Conservation (phyloP, 2,888 invertebrate genomes). For the Parelbella ahira region DNA sequence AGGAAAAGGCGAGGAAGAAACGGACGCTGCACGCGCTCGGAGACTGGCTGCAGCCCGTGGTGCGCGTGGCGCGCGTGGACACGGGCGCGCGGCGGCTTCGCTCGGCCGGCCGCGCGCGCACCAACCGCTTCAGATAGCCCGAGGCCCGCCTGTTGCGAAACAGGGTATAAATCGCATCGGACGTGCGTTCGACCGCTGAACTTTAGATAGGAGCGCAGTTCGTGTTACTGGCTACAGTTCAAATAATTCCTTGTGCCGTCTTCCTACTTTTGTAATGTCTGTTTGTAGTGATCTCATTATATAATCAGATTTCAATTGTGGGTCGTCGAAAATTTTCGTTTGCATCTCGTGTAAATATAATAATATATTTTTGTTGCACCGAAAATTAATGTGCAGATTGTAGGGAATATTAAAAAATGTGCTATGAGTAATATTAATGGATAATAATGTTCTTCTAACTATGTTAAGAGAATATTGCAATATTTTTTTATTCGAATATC, state of each 20-base stretch:
- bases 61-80: conserved; percentile 84
- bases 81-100: conserved; percentile 52
- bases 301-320: conserved; percentile 8
- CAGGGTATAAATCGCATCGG: conserved; percentile 5
- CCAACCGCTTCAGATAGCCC: conserved; percentile 49
- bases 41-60: conserved; percentile 82
- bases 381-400: neutral
- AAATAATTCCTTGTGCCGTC: conserved; percentile 25
- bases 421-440: no score
- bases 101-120: conserved; percentile 47
- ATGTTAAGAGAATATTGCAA: neutral
- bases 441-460: no score
- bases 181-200: neutral
- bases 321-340: conserved; percentile 6
- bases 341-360: neutral
- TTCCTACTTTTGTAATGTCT: conserved; percentile 18
- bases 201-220: neutral
- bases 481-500: neutral
- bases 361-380: no score
- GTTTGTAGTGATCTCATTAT: conserved; percentile 23
- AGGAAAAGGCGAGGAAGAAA: conserved; percentile 47
- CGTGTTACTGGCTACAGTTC: conserved; percentile 21
- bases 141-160: conserved; percentile 27
- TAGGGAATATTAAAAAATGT: no score
- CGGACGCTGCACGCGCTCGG: conserved; percentile 50